Evolutionary conservation across 2,888 invertebrate genomes (phyloP).

Genomic region (Diplolepis rosae): DNA sequence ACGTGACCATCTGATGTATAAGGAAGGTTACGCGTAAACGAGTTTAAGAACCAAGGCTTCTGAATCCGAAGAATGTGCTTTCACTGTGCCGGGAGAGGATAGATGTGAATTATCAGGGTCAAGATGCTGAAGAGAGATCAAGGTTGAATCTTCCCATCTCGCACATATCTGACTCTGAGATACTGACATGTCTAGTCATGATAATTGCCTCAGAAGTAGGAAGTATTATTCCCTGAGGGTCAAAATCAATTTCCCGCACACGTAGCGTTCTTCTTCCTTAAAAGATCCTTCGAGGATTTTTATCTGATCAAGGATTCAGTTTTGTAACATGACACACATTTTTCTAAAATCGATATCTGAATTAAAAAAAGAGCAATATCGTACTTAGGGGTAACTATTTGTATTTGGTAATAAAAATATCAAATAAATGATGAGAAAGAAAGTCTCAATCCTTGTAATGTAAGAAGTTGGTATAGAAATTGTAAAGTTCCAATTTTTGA

Average conservation of each 20-base stretch:
- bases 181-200: conserved; percentile 3
- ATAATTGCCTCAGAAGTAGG: conserved; percentile 34
- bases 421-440: not conserved
- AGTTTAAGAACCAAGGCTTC: conserved; percentile 59
- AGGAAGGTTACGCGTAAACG: conserved; percentile 66
- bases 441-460: not conserved
- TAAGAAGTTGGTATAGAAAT: not conserved
- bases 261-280: conserved; percentile 7
- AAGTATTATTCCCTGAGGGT: conserved; percentile 30
- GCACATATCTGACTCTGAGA: conserved; percentile 14
- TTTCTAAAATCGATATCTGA: not conserved
- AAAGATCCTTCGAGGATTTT: not conserved
- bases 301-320: conserved; percentile 2
- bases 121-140: conserved; percentile 33
- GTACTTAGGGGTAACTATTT: no score
- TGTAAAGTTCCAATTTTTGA: not conserved
- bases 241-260: conserved; percentile 4
- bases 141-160: conserved; percentile 41
- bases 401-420: no score
- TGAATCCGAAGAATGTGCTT: conserved; percentile 49
- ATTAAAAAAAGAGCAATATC: no score
- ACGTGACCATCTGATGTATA: conserved; percentile 53
- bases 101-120: conserved; percentile 10
- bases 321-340: conserved; percentile 8
- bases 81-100: conserved; percentile 35